Percentiles rank a stretch among this genome's conserved stretches.
phyloP scores from a whole-genome alignment of 2,888 invertebrate species.

The Lochmaea crataegi region DNA sequence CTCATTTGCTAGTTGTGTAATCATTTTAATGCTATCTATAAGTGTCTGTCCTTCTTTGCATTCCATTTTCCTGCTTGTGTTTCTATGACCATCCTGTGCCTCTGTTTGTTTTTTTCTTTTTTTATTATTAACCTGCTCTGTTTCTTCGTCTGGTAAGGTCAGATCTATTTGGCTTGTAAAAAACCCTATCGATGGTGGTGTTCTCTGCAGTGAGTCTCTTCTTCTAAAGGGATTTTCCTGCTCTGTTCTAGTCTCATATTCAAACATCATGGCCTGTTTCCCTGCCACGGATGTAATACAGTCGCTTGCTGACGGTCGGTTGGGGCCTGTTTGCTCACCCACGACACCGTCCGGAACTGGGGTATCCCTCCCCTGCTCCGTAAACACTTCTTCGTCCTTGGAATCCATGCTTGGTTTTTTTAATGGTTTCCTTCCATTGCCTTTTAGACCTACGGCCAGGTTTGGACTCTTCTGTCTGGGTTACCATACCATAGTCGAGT shows the following conservation, averaged over 20 bases:
- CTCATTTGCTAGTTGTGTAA: too few species aligned
- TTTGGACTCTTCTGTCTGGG: not conserved
- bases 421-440: not conserved
- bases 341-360: not conserved
- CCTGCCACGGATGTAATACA: not conserved
- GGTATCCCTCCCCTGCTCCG: not conserved
- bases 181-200: not conserved
- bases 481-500: too few species aligned
- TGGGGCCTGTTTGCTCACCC: not conserved
- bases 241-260: not conserved
- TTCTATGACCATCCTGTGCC: too few species aligned
- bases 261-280: not conserved
- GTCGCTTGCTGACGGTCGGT: not conserved
- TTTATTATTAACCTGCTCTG: too few species aligned
- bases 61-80: too few species aligned
- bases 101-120: too few species aligned
- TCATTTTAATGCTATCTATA: too few species aligned
- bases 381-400: not conserved
- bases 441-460: not conserved
- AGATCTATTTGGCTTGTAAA: too few species aligned
- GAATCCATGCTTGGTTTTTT: not conserved
- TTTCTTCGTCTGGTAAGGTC: too few species aligned
- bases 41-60: too few species aligned
- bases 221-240: slow-evolving; percentile 1
- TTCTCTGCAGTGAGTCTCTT: slow-evolving; percentile 1